Evolutionary conservation across 2,113 vertebrate species (phyloP).

Genomic region (Periophthalmus modestus): DNA sequence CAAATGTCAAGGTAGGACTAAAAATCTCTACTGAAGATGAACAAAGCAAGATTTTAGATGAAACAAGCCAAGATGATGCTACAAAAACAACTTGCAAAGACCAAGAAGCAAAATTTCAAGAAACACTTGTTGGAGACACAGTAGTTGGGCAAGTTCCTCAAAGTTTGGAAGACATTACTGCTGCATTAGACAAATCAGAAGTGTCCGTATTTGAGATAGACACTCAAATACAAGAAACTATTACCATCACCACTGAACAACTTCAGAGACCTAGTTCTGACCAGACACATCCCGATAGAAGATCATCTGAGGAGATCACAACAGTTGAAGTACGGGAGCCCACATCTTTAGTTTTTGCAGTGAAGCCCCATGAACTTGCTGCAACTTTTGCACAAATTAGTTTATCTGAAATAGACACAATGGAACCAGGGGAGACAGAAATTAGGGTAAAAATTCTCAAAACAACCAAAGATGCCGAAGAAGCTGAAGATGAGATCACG

Average conservation of each 20-base stretch:
- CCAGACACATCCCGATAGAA: constrained; percentile 1
- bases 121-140: not conserved
- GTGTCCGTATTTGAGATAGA: not conserved
- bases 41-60: not conserved
- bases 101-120: not conserved
- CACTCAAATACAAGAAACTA: constrained; percentile 2
- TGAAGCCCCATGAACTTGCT: constrained; percentile 6
- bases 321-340: constrained; percentile 10
- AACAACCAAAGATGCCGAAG: not conserved
- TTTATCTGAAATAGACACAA: constrained; percentile 4
- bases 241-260: not conserved
- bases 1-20: not conserved
- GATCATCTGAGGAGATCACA: not conserved
- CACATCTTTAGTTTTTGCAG: not conserved
- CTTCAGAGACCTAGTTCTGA: not conserved
- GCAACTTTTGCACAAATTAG: constrained; percentile 25
- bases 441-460: not conserved
- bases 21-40: not conserved
- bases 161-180: not conserved
- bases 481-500: not conserved
- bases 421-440: constrained; percentile 3
- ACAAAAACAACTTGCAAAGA: not conserved
- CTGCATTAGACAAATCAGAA: not conserved
- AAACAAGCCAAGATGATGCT: not conserved
- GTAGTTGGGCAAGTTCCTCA: constrained; percentile 3